Evolutionary conservation across 2,888 invertebrate species (phyloP), one percentile per base, ranked within the genome.

Genomic region (Cephus rjabovi): DNA sequence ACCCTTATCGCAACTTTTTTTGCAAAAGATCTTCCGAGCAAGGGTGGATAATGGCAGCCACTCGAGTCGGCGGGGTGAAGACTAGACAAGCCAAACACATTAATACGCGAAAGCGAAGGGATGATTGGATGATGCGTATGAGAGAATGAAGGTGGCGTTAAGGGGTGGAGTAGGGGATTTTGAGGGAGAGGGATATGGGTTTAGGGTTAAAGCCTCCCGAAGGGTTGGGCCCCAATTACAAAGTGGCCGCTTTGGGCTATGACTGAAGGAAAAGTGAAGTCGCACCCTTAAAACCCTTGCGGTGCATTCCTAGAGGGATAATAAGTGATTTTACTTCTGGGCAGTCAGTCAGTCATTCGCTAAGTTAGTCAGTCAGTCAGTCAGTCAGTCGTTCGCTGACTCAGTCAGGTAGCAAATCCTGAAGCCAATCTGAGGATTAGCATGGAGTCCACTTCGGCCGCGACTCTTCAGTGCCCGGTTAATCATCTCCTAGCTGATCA

Each of bases 341-440:
- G 56, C 77, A 71, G 80, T 76, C 78, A 79, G 84, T 82, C 79
- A 83, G 79, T 84, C 84, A 81, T 83, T 84, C 81, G 82, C 77
- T 81, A 82, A 82, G 84, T 83, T 77, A 79, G 84, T 82, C 79
- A 83, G 79, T 84, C 84, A 81, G 83, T 84, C 81, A 82, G 78
- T 82, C 83, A 82, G 84, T 82, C 82, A 81, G 35, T 35, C 40
- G 40, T 40, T 40, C 15, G 40, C 15, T 15, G 40, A 40, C 15
- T 40, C 40, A 82, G 81, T 82, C 87, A 88, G 87, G 88, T 88
- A 87, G 84, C 79, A 77, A 81, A 83, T 30, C 40, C 77, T 80
- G 81, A 87, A 87, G 85, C 84, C 86, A 89, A 89, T 89, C 89
- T 84, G 86, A 82, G 86, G 86, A 88, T 89, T 89, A 89, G 79